These are phyloP conservation scores for Epinephelus awoara DNA, from an alignment of 2,797 vertebrate genomes.

Conservation along the genomic window DNA sequence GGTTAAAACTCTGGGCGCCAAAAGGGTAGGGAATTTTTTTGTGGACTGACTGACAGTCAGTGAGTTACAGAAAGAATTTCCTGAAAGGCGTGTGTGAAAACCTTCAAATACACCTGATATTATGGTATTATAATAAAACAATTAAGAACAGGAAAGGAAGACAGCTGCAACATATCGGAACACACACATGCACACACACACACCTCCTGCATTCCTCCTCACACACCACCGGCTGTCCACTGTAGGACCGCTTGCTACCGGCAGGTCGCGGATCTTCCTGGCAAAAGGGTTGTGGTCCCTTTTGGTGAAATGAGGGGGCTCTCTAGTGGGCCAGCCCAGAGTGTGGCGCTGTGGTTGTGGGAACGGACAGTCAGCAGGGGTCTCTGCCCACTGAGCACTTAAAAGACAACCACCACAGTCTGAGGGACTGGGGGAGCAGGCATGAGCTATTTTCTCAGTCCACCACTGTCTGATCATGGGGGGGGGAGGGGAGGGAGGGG, in stretches of 20 bases:
- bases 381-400: conserved; percentile 78
- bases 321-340: conserved; percentile 79
- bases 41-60: too few relatives aligned
- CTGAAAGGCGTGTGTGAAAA: too few relatives aligned
- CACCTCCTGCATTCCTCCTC: not conserved
- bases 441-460: conserved; percentile 84
- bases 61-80: too few relatives aligned
- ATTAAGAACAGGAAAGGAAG: too few relatives aligned
- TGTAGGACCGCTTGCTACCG: conserved; percentile 34
- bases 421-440: conserved; percentile 77
- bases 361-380: conserved; percentile 78
- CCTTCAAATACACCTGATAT: too few relatives aligned
- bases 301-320: conserved; percentile 83
- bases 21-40: too few relatives aligned
- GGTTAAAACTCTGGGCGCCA: too few relatives aligned
- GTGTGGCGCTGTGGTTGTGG: conserved; percentile 77
- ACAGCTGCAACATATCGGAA: too few relatives aligned
- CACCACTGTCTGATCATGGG: conserved; percentile 73
- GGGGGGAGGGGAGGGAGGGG: conserved; percentile 31
- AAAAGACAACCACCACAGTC: conserved; percentile 85
- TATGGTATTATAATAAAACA: too few relatives aligned
- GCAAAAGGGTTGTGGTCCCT: conserved; percentile 82
- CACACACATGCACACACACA: not conserved
- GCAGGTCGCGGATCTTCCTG: conserved; percentile 77
- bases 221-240: conserved; percentile 32